Percentiles rank a stretch among this genome's conserved stretches.
These are phyloP conservation scores for Gulo gulo DNA, from an alignment of 2,113 vertebrate genomes.

Conservation along the genomic window DNA sequence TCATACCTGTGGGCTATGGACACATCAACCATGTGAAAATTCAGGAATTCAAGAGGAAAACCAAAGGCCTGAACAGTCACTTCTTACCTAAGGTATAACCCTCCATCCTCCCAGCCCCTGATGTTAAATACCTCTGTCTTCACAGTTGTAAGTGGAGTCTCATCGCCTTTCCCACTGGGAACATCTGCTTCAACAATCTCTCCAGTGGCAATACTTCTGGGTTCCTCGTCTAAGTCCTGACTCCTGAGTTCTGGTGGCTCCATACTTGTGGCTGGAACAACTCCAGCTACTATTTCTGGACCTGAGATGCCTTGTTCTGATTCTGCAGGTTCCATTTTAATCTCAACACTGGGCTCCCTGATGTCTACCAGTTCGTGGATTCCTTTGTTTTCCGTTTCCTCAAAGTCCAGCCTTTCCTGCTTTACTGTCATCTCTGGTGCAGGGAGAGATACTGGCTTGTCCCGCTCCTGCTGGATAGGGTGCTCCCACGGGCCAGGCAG, in stretches of 20 bases:
- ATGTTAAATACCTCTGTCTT: slow-evolving; percentile 84
- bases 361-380: slow-evolving; percentile 84
- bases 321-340: slow-evolving; percentile 84
- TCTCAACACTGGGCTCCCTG: slow-evolving; percentile 81
- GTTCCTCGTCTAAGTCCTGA: slow-evolving; percentile 82
- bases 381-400: slow-evolving; percentile 84
- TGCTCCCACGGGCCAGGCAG: slow-evolving; percentile 95
- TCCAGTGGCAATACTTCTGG: slow-evolving; percentile 67
- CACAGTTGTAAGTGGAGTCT: slow-evolving; percentile 75
- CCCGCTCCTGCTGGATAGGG: slow-evolving; percentile 84
- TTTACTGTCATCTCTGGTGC: slow-evolving; percentile 85
- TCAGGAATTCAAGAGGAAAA: slow-evolving; percentile 28
- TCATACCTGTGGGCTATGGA: neutral
- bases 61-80: neutral
- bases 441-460: slow-evolving; percentile 81
- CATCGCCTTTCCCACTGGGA: slow-evolving; percentile 78
- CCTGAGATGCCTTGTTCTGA: slow-evolving; percentile 80
- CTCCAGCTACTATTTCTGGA: slow-evolving; percentile 74
- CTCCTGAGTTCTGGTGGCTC: slow-evolving; percentile 82
- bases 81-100: slow-evolving; percentile 45
- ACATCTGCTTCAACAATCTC: slow-evolving; percentile 80
- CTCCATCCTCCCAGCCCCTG: slow-evolving; percentile 61
- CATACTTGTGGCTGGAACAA: slow-evolving; percentile 62
- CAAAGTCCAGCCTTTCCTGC: slow-evolving; percentile 84
- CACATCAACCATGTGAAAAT: slow-evolving; percentile 26